Evolutionary conservation across 2,113 vertebrate genomes (phyloP).

Genomic region (Phodopus roborovskii): DNA sequence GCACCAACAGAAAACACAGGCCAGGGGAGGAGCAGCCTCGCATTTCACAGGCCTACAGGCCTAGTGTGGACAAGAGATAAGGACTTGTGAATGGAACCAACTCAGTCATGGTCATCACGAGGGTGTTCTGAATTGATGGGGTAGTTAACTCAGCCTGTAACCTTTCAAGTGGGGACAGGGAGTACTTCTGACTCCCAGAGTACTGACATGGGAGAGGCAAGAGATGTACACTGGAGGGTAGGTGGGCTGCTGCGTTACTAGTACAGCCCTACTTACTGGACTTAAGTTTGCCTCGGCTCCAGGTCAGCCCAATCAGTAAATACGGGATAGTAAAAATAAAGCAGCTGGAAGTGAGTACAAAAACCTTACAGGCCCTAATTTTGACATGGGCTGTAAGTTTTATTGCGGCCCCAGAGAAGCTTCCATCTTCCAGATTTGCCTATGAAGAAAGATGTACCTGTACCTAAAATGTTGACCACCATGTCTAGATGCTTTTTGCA

Average conservation of each 20-base stretch:
- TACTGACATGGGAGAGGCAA: neutral
- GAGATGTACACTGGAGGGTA: neutral
- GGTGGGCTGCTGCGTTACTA: accelerated
- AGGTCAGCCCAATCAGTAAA: neutral
- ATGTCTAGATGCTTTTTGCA: neutral
- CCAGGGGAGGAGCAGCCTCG: neutral
- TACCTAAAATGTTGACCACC: neutral
- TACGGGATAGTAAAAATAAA: neutral
- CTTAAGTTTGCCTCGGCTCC: neutral
- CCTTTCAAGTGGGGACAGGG: neutral
- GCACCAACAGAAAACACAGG: neutral
- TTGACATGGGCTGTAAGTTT: neutral
- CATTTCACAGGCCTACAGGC: too few species aligned
- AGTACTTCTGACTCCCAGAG: neutral
- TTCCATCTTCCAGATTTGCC: neutral
- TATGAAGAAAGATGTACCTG: neutral
- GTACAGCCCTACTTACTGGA: neutral
- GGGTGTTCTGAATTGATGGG: neutral
- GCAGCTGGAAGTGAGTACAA: neutral
- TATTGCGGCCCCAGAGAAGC: neutral
- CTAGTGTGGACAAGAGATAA: accelerated
- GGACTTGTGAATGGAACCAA: too few species aligned
- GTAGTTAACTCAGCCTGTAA: neutral
- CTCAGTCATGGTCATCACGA: neutral
- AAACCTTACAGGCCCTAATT: neutral